Evolutionary conservation across 1,140 invertebrate genomes (phyloP), one percentile per base, ranked within the genome.

Genomic region (Hormaphis cornu): DNA sequence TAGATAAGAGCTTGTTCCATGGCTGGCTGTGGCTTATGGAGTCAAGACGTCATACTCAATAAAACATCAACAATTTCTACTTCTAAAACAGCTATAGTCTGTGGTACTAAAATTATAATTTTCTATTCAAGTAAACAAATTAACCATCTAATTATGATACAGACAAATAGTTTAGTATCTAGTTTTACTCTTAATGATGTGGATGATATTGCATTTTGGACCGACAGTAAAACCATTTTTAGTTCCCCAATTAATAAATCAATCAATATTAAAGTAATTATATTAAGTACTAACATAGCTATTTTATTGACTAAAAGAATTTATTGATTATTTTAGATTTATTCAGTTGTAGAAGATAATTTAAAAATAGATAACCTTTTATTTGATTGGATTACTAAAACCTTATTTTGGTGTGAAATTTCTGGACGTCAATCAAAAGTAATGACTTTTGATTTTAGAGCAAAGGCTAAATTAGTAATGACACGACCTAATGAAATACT

Each of bases 1-100:
- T 74, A 87, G 85, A 88, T 95, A 42, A 82, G 85, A 77, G 90
- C 91, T 0, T 88, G 84, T 73, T 93, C 90, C 3, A 81, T 85
- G 46, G 84, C 86, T 24, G 90, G 90, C 1, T 82, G 82, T 70
- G 88, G 92, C 12, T 79, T 82, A 24, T 83, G 83, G 59, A 88
- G 88, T 1, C 78, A 82, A 61, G 78, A 80, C 1, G 83, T 88
- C 1, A 78, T 81, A 44, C 30, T 50, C 6, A 66, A 66, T 66
- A 24, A 35, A 48, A 48, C 44, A 35, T 35, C 12, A 1, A 16
- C 10, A 33, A 16, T 30, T 46, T 44, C 50, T 35, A 48, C 5
- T 35, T 66, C 35, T 22, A 66, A 66, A 30, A 50, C 28, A 16
- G 61, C 61, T 33, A n/a, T 66, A 33, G 61, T 66, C 2, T 35